Evolutionary conservation across 2,888 invertebrate genomes (phyloP).

Genomic region (Adineta ricciae): DNA sequence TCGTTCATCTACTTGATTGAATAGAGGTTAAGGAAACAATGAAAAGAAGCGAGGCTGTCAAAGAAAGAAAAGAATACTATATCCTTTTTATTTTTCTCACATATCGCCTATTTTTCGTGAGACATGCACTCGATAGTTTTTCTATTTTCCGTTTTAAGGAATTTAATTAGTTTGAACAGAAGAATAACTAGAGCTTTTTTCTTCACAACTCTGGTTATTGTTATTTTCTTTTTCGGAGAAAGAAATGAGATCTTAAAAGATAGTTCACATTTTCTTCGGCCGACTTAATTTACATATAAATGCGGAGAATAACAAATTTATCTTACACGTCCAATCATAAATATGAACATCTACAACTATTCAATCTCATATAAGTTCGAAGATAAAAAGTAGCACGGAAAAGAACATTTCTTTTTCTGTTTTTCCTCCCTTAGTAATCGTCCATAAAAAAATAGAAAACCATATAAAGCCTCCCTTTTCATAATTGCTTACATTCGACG

Average conservation of each 20-base stretch:
- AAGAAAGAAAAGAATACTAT: background rate
- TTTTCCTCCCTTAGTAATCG: background rate
- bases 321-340: background rate
- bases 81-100: background rate
- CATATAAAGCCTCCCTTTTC: too few species aligned
- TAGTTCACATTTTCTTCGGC: background rate
- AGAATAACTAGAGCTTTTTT: background rate
- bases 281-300: background rate
- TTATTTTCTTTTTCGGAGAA: background rate
- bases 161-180: background rate
- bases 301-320: background rate
- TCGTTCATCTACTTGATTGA: background rate
- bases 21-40: background rate
- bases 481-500: background rate
- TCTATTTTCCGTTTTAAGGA: background rate
- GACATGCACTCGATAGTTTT: background rate
- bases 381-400: background rate
- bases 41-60: background rate
- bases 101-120: background rate
- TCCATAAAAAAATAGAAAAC: too few species aligned
- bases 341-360: background rate
- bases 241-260: background rate
- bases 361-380: background rate
- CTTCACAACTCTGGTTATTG: background rate
- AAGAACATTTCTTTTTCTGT: background rate